phyloP scores from a whole-genome alignment of 2,797 vertebrate genomes.

The Enteromius treurensis region DNA sequence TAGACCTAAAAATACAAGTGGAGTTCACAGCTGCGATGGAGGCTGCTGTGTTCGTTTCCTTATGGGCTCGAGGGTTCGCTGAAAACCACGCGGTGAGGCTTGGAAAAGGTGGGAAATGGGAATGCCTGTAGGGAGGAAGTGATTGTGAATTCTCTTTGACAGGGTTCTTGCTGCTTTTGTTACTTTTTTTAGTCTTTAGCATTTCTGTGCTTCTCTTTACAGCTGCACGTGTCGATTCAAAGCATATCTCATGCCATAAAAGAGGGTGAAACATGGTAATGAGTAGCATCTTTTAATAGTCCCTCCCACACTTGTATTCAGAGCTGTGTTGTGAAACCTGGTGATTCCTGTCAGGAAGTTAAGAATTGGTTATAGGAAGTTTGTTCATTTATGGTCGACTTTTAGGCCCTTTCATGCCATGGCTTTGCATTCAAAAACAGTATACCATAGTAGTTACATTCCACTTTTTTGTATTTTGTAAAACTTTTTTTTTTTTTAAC shows the following conservation, averaged over 20 bases:
- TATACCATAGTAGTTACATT: background rate
- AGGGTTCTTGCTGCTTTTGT: conserved; percentile 2
- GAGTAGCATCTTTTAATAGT: conserved; percentile 12
- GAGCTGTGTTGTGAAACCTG: conserved; percentile 8
- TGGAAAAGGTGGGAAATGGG: conserved; percentile 40
- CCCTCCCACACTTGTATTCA: background rate
- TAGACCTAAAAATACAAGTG: conserved; percentile 57
- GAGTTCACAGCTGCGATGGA: conserved; percentile 53
- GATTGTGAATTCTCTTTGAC: conserved; percentile 30
- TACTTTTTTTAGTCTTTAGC: conserved; percentile 7
- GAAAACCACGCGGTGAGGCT: conserved; percentile 30
- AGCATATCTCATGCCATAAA: background rate
- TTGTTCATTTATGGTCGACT: background rate
- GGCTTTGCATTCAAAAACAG: background rate
- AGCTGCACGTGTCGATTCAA: background rate
- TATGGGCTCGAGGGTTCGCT: conserved; percentile 40
- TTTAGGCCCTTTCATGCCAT: background rate
- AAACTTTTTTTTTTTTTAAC: background rate
- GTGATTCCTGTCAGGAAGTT: conserved; percentile 11
- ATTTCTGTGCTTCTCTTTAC: background rate
- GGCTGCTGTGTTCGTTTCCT: conserved; percentile 47
- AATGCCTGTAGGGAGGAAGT: conserved; percentile 38
- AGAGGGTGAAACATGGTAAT: background rate
- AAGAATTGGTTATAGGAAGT: background rate
- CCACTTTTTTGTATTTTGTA: background rate